A percentile compares a stretch with the other conserved stretches of the same genome.
These are phyloP conservation scores for Neotoma lepida DNA, from an alignment of 2,113 vertebrate species.

Conservation along the genomic window DNA sequence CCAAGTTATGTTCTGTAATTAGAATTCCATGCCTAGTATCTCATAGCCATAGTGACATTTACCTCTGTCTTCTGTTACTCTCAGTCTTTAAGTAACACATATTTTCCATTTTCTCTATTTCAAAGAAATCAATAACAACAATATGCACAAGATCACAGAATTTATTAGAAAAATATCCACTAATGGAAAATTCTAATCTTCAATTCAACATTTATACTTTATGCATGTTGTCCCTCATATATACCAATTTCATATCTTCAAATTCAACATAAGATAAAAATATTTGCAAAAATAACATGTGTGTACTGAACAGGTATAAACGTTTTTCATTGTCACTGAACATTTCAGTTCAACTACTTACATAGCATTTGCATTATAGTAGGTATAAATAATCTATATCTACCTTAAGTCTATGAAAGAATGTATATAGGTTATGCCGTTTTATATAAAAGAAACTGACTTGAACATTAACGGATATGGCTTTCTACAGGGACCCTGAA, in stretches of 20 bases:
- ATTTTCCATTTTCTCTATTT: conserved; percentile 60
- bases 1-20: conserved; percentile 76
- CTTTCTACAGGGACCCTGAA: neutral
- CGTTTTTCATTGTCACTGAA: neutral
- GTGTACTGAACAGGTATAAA: neutral
- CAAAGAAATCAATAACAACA: conserved; percentile 48
- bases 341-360: neutral
- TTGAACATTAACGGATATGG: neutral
- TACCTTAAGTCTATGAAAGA: neutral
- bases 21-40: conserved; percentile 71
- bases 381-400: neutral
- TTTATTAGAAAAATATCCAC: neutral
- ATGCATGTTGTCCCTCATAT: neutral
- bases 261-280: neutral
- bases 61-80: conserved; percentile 73
- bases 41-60: conserved; percentile 67
- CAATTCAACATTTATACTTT: neutral
- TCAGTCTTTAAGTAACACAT: conserved; percentile 61
- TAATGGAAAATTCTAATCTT: neutral
- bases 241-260: neutral
- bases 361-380: neutral
- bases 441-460: neutral
- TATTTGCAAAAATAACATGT: too few relatives aligned
- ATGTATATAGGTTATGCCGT: neutral
- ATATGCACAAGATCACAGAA: neutral